phyloP scores from a whole-genome alignment of 2,888 invertebrate species.

The Meandrusa payeni region DNA sequence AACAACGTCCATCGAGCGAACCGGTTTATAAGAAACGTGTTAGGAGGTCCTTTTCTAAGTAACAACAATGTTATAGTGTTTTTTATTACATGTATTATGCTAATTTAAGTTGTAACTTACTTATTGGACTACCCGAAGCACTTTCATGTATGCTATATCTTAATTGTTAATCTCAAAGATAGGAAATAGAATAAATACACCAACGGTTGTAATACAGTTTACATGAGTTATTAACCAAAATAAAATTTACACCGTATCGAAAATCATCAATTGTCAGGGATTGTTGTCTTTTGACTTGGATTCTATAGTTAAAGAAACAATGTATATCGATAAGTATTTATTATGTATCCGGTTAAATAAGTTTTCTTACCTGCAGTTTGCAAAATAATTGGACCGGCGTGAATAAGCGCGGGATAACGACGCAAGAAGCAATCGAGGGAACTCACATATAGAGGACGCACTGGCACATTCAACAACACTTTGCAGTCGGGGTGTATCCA shows the following conservation, averaged over 20 bases:
- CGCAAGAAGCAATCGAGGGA: conserved; percentile 41
- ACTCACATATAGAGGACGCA: conserved; percentile 40
- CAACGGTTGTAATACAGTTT: too few species aligned
- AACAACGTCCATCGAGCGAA: conserved; percentile 58
- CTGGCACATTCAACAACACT: conserved; percentile 23
- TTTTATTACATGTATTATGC: conserved; percentile 19
- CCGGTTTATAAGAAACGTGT: conserved; percentile 76
- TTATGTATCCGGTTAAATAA: conserved; percentile 13
- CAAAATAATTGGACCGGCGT: conserved; percentile 51
- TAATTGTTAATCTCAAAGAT: too few species aligned
- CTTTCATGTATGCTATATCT: too few species aligned
- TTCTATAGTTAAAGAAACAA: neutral
- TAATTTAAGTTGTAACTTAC: too few species aligned
- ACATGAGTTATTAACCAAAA: too few species aligned
- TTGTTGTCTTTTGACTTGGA: too few species aligned
- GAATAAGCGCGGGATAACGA: conserved; percentile 44
- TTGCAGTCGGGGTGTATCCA: conserved; percentile 14
- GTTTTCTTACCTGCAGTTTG: conserved; percentile 59
- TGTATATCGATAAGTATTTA: neutral
- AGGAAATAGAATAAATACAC: too few species aligned
- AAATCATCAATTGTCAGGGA: too few species aligned
- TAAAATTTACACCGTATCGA: too few species aligned
- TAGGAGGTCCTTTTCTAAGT: conserved; percentile 66
- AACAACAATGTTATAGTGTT: conserved; percentile 37
- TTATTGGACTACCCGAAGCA: too few species aligned